Evolutionary conservation across 1,140 invertebrate genomes (phyloP).

Genomic region (Coenobita brevimanus): DNA sequence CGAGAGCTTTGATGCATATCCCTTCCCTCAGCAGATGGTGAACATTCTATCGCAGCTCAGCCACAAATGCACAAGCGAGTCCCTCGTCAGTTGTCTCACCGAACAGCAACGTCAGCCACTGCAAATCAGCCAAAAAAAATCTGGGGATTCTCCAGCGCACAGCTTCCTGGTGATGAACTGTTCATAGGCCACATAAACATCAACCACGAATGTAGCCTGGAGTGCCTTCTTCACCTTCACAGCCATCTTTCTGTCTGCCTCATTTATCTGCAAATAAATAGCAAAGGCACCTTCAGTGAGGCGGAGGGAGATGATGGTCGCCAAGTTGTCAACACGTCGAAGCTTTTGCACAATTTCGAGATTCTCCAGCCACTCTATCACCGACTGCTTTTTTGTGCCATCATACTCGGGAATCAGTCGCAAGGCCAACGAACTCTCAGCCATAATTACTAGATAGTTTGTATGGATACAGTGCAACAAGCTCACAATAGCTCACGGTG

Average conservation of each 20-base stretch:
- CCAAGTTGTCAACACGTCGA: neutral
- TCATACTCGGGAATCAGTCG: conserved; percentile 7
- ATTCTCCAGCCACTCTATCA: conserved; percentile 14
- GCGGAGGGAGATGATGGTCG: neutral
- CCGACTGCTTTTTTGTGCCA: neutral
- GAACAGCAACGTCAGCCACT: neutral
- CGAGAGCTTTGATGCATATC: neutral
- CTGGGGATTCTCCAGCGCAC: neutral
- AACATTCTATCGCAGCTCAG: neutral
- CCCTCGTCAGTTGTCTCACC: neutral
- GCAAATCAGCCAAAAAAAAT: conserved; percentile 11
- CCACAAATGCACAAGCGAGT: neutral
- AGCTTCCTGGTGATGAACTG: conserved; percentile 3
- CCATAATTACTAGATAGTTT: conserved; percentile 18
- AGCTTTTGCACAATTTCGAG: neutral
- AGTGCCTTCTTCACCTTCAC: conserved; percentile 5
- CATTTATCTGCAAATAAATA: neutral
- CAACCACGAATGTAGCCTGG: neutral
- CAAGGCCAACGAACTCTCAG: neutral
- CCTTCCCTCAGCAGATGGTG: neutral
- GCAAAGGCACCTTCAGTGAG: conserved; percentile 9
- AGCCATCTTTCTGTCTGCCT: neutral
- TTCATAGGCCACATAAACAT: neutral
- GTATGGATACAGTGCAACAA: too few relatives aligned
- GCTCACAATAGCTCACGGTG: too few relatives aligned